Evolutionary conservation across 2,113 vertebrate genomes (phyloP), one percentile per base, ranked within the genome.

Genomic region (Notechis scutatus): DNA sequence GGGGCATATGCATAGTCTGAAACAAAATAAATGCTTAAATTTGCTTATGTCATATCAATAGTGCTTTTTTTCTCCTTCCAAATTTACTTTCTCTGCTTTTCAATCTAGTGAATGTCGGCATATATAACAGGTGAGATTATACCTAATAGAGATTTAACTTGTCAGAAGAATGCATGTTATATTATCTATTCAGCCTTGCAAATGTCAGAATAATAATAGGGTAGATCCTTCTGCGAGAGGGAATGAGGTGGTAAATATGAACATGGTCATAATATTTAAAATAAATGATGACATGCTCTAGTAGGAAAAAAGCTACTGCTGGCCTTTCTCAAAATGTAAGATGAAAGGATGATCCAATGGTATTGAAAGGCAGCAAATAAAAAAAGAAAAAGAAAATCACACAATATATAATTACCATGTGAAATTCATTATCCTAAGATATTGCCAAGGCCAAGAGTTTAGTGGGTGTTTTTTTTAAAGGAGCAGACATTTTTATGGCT

Each of bases 401-500:
- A 91, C 92, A 74, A 0, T 92, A 89, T 85, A 93, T 90, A 96
- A 96, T 96, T 97, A 96, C 92, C 95, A 96, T 92, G 93, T 85
- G 94, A 93, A 89, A 94, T 95, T 95, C 92, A 94, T 96, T 97
- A 96, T 93, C 74, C n/a, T 1, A 64, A 94, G 87, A 90, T 93
- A 96, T 96, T 93, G 64, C 42, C 85, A 95, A 95, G 91, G 92
- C 92, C 29, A 4, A 93, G 95, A 96, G 96, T 96, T 96, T 96
- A 96, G 94, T 96, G 92, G 95, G 92, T 93, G 95, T 52, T 52
- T 50, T 52, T 52, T 12, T 12, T 12, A 52, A 52, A 52, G 50
- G 11, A 52, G 95, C 94, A 97, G 96, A 95, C 94, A 87, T 95
- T 96, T 96, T 95, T 95, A 90, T 93, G 90, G 94, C 92, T 52